Conservation (phyloP, 1,140 invertebrate species). For the Maconellicoccus hirsutus region DNA sequence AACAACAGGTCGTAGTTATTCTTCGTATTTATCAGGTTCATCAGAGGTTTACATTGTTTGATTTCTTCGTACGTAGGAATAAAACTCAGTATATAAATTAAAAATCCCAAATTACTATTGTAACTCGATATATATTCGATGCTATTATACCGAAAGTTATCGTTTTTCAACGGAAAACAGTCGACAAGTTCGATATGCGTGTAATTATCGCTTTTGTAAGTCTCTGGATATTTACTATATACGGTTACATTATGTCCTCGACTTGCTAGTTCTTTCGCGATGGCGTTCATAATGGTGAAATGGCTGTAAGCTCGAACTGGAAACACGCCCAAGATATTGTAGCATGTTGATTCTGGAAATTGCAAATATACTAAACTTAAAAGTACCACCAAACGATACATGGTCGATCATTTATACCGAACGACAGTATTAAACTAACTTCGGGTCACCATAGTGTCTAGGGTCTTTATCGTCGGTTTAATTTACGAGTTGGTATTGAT, state of each 20-base stretch:
- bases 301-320: slow-evolving; percentile 32
- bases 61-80: background rate
- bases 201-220: slow-evolving; percentile 39
- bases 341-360: background rate
- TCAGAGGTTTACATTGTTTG: background rate
- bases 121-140: background rate
- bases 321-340: slow-evolving; percentile 30
- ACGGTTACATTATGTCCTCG: slow-evolving; percentile 33
- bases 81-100: background rate
- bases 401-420: background rate
- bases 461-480: no score
- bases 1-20: background rate
- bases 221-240: slow-evolving; percentile 30
- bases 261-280: slow-evolving; percentile 32
- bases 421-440: no score
- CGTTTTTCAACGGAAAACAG: slow-evolving; percentile 23
- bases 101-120: background rate
- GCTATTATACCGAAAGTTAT: background rate
- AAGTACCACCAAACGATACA: background rate
- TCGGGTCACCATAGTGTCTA: no score
- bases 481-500: no score
- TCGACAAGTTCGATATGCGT: slow-evolving; percentile 35
- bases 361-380: background rate
- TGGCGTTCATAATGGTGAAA: slow-evolving; percentile 33
- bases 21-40: background rate